Conservation (phyloP, 1,140 invertebrate species). For the Battus philenor region DNA sequence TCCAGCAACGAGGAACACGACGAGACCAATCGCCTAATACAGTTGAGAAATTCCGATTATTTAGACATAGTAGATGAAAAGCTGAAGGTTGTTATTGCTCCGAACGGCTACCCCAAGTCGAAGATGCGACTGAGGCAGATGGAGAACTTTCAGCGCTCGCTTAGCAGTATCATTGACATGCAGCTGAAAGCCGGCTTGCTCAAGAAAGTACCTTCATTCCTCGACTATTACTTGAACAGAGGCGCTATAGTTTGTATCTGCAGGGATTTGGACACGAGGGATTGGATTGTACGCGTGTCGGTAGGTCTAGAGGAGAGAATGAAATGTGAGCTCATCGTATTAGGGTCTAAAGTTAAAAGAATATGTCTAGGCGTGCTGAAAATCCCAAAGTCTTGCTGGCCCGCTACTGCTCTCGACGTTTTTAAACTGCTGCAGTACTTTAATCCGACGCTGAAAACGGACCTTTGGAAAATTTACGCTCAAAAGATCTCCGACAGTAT, state of each 20-base stretch:
- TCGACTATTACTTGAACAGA: conserved; percentile 59
- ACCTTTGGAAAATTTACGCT: conserved; percentile 49
- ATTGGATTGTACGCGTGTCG: conserved; percentile 53
- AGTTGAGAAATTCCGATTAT: conserved; percentile 53
- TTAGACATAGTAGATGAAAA: conserved; percentile 46
- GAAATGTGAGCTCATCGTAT: conserved; percentile 38
- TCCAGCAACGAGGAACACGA: conserved; percentile 41
- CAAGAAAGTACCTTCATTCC: conserved; percentile 41
- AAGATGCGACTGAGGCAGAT: conserved; percentile 54
- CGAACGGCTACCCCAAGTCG: conserved; percentile 51
- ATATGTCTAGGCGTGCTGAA: conserved; percentile 51
- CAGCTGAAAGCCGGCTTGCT: conserved; percentile 53
- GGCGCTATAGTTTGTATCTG: conserved; percentile 63
- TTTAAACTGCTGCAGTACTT: conserved; percentile 62
- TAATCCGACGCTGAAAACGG: conserved; percentile 47
- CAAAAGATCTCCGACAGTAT: conserved; percentile 37
- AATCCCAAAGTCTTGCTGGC: conserved; percentile 46
- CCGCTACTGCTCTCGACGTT: conserved; percentile 42
- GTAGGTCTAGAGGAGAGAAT: conserved; percentile 60
- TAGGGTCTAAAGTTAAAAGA: conserved; percentile 49
- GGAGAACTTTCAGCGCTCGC: conserved; percentile 40
- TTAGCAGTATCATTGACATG: conserved; percentile 58
- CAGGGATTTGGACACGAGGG: conserved; percentile 47
- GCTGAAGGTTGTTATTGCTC: conserved; percentile 49
- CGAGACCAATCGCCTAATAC: conserved; percentile 49